A percentile compares a stretch with the other conserved stretches of the same genome.
These are phyloP conservation scores for Melanotaenia trifasciata DNA, from an alignment of 2,797 vertebrate species.

Conservation along the genomic window DNA sequence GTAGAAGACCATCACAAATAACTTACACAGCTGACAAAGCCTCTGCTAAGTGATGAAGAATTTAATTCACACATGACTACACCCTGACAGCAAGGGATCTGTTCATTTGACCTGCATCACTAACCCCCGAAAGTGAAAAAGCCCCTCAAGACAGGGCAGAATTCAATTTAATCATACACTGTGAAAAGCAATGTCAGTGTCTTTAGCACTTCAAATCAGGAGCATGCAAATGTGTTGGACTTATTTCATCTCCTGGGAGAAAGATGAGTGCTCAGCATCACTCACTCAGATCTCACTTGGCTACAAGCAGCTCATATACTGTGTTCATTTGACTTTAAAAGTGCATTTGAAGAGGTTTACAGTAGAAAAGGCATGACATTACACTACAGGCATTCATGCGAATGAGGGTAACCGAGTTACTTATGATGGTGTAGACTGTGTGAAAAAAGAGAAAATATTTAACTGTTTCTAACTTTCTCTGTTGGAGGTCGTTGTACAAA, in stretches of 20 bases:
- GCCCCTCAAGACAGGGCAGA: slow-evolving; percentile 49
- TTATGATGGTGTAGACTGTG: too few relatives aligned
- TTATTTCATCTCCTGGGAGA: slow-evolving; percentile 47
- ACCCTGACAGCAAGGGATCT: slow-evolving; percentile 62
- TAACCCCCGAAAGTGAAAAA: slow-evolving; percentile 46
- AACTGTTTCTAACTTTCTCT: too few relatives aligned
- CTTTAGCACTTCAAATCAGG: slow-evolving; percentile 60
- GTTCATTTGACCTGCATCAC: slow-evolving; percentile 65
- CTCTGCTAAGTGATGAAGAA: slow-evolving; percentile 55
- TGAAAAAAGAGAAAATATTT: too few relatives aligned
- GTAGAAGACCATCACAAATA: slow-evolving; percentile 55
- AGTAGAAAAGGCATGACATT: not conserved
- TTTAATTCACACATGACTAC: slow-evolving; percentile 71
- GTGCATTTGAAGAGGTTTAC: slow-evolving; percentile 10
- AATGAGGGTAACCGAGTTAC: too few relatives aligned
- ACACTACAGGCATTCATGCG: not conserved
- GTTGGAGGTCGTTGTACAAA: too few relatives aligned
- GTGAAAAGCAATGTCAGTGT: slow-evolving; percentile 60
- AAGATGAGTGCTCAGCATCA: slow-evolving; percentile 25
- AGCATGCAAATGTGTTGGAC: slow-evolving; percentile 58
- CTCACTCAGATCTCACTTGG: slow-evolving; percentile 28
- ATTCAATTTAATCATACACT: slow-evolving; percentile 72
- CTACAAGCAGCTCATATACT: slow-evolving; percentile 8
- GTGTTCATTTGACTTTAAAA: not conserved
- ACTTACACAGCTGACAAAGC: slow-evolving; percentile 49